Conservation (phyloP, 1,140 invertebrate genomes). For the Papilio dardanus region DNA sequence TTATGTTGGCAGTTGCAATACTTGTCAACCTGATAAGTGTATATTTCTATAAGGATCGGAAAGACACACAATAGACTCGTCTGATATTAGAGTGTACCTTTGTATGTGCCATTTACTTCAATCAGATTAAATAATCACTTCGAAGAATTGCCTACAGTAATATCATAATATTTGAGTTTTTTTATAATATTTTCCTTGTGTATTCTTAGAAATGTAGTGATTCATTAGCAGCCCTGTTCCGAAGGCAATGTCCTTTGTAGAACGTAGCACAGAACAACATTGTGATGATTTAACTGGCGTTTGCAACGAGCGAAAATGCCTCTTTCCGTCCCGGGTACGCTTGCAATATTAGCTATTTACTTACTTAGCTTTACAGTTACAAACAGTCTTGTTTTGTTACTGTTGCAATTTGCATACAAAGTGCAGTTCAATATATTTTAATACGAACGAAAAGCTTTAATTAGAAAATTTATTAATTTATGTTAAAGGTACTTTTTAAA, state of each 20-base stretch:
- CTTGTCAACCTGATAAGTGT: no score
- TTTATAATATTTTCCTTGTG: conserved; percentile 29
- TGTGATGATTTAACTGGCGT: conserved; percentile 75
- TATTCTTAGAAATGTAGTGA: conserved; percentile 1
- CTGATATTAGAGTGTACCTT: neutral
- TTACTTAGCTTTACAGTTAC: conserved; percentile 46
- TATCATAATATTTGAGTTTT: neutral
- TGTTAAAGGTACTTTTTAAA: no score
- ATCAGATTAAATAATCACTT: neutral
- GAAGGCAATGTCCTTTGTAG: conserved; percentile 71
- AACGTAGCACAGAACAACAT: conserved; percentile 65
- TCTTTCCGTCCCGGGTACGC: conserved; percentile 60
- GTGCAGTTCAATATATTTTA: neutral
- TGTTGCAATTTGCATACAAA: neutral
- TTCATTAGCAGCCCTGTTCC: conserved; percentile 56
- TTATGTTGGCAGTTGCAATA: no score
- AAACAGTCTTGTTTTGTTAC: conserved; percentile 43
- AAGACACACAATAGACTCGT: neutral
- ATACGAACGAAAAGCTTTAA: neutral
- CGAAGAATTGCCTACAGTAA: neutral
- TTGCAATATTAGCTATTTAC: conserved; percentile 60
- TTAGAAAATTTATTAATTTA: no score
- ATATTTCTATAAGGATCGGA: no score
- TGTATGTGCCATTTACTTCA: neutral
- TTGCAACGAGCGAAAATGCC: conserved; percentile 74